phyloP scores from a whole-genome alignment of 1,140 invertebrate species.

The Drosophila ananassae region DNA sequence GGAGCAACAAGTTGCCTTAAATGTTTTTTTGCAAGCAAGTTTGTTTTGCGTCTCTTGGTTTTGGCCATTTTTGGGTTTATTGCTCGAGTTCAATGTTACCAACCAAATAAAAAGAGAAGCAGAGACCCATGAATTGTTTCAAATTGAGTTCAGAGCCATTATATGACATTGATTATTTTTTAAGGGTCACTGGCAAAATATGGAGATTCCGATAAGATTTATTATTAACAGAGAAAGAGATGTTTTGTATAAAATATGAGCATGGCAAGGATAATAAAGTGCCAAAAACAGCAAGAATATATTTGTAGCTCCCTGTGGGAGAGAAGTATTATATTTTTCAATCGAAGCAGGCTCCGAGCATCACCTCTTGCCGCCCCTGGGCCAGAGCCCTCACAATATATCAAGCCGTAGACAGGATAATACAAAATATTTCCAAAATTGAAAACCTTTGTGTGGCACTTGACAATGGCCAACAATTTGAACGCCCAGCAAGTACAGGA shows the following conservation, averaged over 20 bases:
- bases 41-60: conserved; percentile 16
- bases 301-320: too few species aligned
- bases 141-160: conserved; percentile 42
- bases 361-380: background rate
- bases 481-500: background rate
- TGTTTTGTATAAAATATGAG: conserved; percentile 18
- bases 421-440: conserved; percentile 30
- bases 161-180: conserved; percentile 32
- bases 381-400: background rate
- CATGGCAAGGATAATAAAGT: conserved; percentile 2
- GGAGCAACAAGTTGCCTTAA: conserved; percentile 69
- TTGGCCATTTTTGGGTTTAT: conserved; percentile 44
- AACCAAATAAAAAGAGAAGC: conserved; percentile 26
- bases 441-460: background rate
- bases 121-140: conserved; percentile 23
- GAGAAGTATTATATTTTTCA: background rate
- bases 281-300: background rate
- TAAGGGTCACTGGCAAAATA: conserved; percentile 35
- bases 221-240: background rate
- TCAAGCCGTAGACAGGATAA: background rate
- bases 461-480: conserved; percentile 17
- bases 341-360: background rate
- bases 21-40: conserved; percentile 28
- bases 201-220: conserved; percentile 14
- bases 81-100: conserved; percentile 65